Evolutionary conservation across 2,113 vertebrate genomes (phyloP), one percentile per base, ranked within the genome.

Genomic region (Arothron firmamentum): DNA sequence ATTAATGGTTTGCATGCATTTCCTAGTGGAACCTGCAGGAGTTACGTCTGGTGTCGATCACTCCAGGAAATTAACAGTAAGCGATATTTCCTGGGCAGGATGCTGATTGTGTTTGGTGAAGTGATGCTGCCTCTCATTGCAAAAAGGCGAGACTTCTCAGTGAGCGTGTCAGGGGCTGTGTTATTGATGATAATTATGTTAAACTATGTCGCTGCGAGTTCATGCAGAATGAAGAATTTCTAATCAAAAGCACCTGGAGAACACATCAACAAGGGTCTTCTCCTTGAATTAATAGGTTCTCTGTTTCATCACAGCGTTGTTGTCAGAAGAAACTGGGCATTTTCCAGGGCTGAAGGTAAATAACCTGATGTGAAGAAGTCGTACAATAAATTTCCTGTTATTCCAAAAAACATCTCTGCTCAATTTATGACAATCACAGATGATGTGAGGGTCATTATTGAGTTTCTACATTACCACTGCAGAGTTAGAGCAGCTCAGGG

Each of bases 121-220:
- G 65, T 54, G 81, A 87, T 88, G 81, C 80, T 75, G 49, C 78
- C 77, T 74, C 72, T 81, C 81, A 80, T 82, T 85, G 86, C 54
- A 79, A 71, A 28, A 63, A 81, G 70, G 61, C 88, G 79, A 80
- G 58, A 63, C 54, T 87, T 84, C 74, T 72, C 41, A 31, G 74
- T 28, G 25, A 28, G 6, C 25, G 25, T 7, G 25, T 78, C 54
- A 70, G 46, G 53, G 63, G 62, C 75, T 73, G 65, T 81, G 70
- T 80, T 87, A 76, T 67, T 81, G 77, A 82, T 69, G 59, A 81
- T 86, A 79, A 86, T 80, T 67, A 67, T 57, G 75, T 80, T 78
- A 83, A 83, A 87, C 57, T 38, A 12, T 38, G 34, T 38, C 65
- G 42, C 46, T 67, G 21, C 55, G 62, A 58, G 64, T 72, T 76